Evolutionary conservation across 2,113 vertebrate genomes (phyloP), one percentile per base, ranked within the genome.

Genomic region (Talpa occidentalis): DNA sequence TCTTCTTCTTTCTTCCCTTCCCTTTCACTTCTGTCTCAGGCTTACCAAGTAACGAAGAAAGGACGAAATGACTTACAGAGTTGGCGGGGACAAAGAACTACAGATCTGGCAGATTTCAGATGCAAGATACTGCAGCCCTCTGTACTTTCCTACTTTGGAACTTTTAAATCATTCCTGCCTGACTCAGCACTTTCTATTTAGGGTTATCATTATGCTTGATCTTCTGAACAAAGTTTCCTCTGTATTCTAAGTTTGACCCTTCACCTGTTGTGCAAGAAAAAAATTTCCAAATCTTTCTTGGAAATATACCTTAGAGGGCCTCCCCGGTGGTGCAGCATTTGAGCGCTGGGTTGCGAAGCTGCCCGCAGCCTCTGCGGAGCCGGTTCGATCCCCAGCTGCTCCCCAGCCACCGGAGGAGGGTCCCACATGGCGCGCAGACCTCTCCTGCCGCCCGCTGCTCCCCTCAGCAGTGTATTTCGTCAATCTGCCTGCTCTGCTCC

Each of bases 181-280:
- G 32, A 22, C 78, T 93, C 84, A 91, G 87, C 37, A 37, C 60
- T 94, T 95, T 88, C 90, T 88, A 11, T 70, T 91, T 62, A 64
- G 54, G n/a, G 40, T n/a, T 40, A 19, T 37, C 93, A 59, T 42
- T 32, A 83, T 69, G 86, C 59, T 85, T 35, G 37, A 22, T 40
- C 74, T 37, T 74, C 82, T 60, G 44, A 90, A 95, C 70, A 95
- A 74, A 88, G 59, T 70, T 76, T 83, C 82, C 49, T 76, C 87
- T 93, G 70, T 88, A 74, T 49, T 84, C 90, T 44, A 77, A 47
- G 49, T 69, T 47, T 88, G 66, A 94, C 47, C 56, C 78, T 93
- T 93, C 19, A 78, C 24, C 59, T 3, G 66, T 85, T 84, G 37
- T 59, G 28, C 72, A 64, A 70, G 32, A 47, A 69, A 79, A 89